phyloP scores from a whole-genome alignment of 2,113 vertebrate genomes.

The Mungos mungo region DNA sequence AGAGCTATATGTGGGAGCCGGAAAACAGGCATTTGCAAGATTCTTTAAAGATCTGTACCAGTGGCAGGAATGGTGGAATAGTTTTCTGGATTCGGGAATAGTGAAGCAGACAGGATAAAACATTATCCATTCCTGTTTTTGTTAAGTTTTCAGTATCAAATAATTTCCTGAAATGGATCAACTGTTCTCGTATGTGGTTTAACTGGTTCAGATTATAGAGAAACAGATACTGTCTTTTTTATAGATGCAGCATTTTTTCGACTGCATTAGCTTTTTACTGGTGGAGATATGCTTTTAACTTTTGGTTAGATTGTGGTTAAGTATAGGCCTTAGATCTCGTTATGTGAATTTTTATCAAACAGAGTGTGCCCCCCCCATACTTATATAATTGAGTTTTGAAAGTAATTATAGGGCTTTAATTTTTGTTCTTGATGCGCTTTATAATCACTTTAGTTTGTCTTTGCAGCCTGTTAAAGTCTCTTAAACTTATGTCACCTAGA shows the following conservation, averaged over 20 bases:
- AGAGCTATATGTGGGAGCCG: neutral
- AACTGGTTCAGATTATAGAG: conserved; percentile 2
- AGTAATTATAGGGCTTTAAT: neutral
- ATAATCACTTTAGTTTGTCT: neutral
- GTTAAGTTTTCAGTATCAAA: conserved; percentile 21
- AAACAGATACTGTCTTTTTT: conserved; percentile 13
- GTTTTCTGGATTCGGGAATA: neutral
- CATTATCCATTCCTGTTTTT: neutral
- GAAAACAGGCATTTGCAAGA: neutral
- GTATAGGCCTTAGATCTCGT: neutral
- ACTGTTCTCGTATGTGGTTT: neutral
- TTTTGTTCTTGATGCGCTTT: conserved; percentile 5
- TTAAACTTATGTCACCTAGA: neutral
- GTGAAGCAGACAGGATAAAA: neutral
- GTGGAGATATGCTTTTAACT: neutral
- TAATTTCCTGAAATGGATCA: conserved; percentile 23
- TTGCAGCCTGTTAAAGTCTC: neutral
- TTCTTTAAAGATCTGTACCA: neutral
- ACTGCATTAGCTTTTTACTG: neutral
- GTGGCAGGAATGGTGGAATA: neutral
- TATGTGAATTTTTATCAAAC: neutral
- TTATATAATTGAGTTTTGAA: neutral
- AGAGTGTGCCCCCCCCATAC: neutral
- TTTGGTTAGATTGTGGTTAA: neutral
- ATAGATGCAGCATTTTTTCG: neutral